Evolutionary conservation across 2,797 vertebrate species (phyloP).

Genomic region (Brachyalestes nurse): DNA sequence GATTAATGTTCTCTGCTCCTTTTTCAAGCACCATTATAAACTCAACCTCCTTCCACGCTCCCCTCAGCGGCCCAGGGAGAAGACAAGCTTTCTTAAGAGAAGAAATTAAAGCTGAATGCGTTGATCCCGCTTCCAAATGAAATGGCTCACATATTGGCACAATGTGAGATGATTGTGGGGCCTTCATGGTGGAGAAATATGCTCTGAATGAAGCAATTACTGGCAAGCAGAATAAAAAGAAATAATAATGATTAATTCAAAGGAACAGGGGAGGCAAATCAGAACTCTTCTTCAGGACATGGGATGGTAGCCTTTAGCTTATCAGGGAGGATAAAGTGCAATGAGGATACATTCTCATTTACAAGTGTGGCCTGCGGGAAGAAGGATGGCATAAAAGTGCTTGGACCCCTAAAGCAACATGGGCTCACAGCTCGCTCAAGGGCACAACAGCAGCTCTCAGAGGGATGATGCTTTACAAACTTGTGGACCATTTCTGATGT

Average conservation of each 20-base stretch:
- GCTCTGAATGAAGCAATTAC: constrained; percentile 40
- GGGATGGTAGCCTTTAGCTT: not conserved
- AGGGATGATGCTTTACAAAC: not conserved
- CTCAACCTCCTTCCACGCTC: constrained; percentile 66
- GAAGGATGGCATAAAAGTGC: not conserved
- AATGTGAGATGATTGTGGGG: constrained; percentile 52
- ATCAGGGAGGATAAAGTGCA: not conserved
- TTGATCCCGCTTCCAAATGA: constrained; percentile 15
- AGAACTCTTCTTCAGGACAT: not conserved
- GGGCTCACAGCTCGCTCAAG: not conserved
- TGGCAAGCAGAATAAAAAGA: constrained; percentile 28
- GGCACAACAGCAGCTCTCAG: not conserved
- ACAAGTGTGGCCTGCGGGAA: not conserved
- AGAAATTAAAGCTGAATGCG: constrained; percentile 41
- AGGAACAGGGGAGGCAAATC: constrained; percentile 6
- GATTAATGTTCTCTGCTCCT: constrained; percentile 87
- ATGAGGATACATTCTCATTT: constrained; percentile 12
- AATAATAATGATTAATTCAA: constrained; percentile 40
- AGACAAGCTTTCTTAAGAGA: constrained; percentile 48
- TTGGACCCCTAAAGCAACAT: constrained; percentile 6
- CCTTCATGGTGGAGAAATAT: constrained; percentile 21
- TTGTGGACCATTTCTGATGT: not conserved
- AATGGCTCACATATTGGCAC: constrained; percentile 47
- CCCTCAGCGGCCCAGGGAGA: constrained; percentile 24
- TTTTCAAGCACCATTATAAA: constrained; percentile 79